phyloP scores from a whole-genome alignment of 2,113 vertebrate species.

The Macrotus californicus region DNA sequence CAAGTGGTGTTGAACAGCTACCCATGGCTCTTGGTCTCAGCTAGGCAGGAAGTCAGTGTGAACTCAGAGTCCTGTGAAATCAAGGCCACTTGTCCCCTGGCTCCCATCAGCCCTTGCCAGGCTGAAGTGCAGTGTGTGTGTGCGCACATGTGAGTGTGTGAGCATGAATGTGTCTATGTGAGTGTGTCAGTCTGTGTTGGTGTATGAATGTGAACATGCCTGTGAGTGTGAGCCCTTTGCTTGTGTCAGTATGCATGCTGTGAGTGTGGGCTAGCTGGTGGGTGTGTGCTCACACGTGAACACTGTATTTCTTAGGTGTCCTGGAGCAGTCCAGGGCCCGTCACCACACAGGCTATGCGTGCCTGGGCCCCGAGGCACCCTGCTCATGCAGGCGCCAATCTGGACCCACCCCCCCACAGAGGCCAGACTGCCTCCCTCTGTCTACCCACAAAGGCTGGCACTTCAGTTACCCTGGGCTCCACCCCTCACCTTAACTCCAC shows the following conservation, averaged over 20 bases:
- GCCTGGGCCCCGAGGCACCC: neutral
- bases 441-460: neutral
- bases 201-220: neutral
- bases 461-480: neutral
- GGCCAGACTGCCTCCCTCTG: neutral
- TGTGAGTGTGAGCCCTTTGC: neutral
- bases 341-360: neutral
- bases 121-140: neutral
- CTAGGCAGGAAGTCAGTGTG: neutral
- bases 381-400: neutral
- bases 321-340: neutral
- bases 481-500: neutral
- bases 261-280: neutral
- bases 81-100: neutral
- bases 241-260: neutral
- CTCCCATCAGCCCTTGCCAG: neutral
- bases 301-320: neutral
- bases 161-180: too few species aligned
- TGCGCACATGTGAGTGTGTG: neutral
- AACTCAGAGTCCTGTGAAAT: neutral
- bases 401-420: neutral
- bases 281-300: neutral
- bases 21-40: accelerated
- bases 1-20: too few species aligned
- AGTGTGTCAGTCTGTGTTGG: neutral